Evolutionary conservation across 2,888 invertebrate species (phyloP).

Genomic region (Didymodactylos carnosus): DNA sequence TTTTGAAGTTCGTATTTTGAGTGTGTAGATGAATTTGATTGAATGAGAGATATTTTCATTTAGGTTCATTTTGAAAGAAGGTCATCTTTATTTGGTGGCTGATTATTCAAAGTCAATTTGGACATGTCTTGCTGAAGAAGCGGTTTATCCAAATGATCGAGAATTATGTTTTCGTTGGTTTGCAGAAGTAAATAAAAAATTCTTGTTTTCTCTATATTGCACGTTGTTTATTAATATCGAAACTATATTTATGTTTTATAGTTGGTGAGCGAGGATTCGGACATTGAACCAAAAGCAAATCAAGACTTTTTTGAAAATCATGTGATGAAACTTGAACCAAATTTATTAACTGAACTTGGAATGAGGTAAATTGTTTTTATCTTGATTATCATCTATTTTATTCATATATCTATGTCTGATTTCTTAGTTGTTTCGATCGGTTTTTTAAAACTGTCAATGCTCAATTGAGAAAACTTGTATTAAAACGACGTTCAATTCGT

Average conservation of each 20-base stretch:
- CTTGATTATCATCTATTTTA: background rate
- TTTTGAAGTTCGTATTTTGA: constrained; percentile 40
- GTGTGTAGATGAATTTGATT: background rate
- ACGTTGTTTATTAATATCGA: background rate
- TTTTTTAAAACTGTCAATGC: constrained; percentile 85
- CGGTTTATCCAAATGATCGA: constrained; percentile 70
- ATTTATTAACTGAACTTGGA: constrained; percentile 73
- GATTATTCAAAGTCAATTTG: constrained; percentile 78
- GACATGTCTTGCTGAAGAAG: constrained; percentile 79
- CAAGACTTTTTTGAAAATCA: constrained; percentile 86
- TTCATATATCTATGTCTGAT: constrained; percentile 1
- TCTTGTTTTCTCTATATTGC: background rate
- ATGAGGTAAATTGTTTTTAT: constrained; percentile 50
- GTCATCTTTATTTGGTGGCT: constrained; percentile 82
- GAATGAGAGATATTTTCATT: background rate
- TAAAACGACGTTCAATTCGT: constrained; percentile 55
- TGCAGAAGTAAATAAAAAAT: constrained; percentile 46
- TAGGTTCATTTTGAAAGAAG: constrained; percentile 46
- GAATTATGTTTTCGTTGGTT: constrained; percentile 97
- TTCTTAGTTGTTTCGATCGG: constrained; percentile 44
- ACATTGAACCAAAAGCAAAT: constrained; percentile 81
- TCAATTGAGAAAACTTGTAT: constrained; percentile 73
- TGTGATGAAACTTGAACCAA: constrained; percentile 70
- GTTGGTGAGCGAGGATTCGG: constrained; percentile 44
- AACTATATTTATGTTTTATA: background rate